Conservation (phyloP, 2,113 vertebrate genomes). For the Cairina moschata region DNA sequence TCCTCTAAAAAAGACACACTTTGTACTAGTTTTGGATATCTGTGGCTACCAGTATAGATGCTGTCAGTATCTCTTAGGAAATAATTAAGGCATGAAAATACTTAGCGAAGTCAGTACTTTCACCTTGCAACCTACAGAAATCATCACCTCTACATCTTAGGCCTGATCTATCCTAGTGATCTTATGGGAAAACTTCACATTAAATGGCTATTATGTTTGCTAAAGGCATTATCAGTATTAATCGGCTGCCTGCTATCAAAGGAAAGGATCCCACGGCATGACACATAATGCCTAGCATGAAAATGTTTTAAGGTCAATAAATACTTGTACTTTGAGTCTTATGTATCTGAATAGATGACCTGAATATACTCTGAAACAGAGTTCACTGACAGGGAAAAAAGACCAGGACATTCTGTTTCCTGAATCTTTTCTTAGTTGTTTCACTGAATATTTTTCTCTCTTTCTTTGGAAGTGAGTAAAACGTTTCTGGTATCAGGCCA, state of each 20-base stretch:
- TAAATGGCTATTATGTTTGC: neutral
- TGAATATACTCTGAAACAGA: neutral
- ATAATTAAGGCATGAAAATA: neutral
- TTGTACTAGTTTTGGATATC: neutral
- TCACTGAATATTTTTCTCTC: neutral
- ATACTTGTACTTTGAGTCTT: neutral
- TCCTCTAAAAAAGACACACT: neutral
- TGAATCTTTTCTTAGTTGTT: neutral
- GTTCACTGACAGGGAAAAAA: neutral
- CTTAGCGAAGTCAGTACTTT: neutral
- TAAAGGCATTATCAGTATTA: slow-evolving; percentile 17
- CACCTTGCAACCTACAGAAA: neutral
- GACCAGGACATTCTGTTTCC: neutral
- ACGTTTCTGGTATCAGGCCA: neutral
- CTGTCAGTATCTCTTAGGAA: neutral
- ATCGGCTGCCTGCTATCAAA: neutral
- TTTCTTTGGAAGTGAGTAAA: neutral
- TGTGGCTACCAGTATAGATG: neutral
- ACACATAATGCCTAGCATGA: neutral
- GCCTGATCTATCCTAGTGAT: neutral
- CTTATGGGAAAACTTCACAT: neutral
- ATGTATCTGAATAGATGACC: neutral
- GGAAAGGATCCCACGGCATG: neutral
- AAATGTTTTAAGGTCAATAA: neutral
- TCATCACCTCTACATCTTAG: neutral